Conservation (phyloP, 2,113 vertebrate species). For the Limnothrissa miodon region DNA sequence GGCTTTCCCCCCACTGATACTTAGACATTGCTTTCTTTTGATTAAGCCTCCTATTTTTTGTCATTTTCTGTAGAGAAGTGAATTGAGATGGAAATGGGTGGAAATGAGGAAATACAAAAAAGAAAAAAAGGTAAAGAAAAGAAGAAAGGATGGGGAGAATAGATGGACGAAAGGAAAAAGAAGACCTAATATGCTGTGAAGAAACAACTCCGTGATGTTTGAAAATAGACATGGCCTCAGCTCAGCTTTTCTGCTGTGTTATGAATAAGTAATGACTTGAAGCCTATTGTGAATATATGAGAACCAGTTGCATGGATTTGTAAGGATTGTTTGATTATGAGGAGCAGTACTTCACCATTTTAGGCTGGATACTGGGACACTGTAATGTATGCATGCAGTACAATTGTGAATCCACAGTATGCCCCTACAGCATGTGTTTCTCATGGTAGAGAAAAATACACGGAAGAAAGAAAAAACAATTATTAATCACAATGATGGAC, state of each 20-base stretch:
- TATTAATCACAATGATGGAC: background rate
- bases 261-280: background rate
- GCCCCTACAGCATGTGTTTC: background rate
- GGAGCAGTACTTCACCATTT: too few relatives aligned
- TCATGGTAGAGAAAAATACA: background rate
- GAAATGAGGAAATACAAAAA: background rate
- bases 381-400: background rate
- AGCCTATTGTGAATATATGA: background rate
- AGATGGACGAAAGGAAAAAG: background rate
- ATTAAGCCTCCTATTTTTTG: background rate
- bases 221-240: background rate
- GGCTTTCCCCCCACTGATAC: constrained; percentile 20
- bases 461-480: background rate
- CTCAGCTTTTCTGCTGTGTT: background rate
- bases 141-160: background rate
- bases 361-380: too few relatives aligned
- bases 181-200: background rate
- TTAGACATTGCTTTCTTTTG: constrained; percentile 3
- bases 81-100: background rate
- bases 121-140: background rate
- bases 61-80: constrained; percentile 21
- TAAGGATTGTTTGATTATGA: background rate
- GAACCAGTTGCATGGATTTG: background rate
- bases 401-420: background rate
- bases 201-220: background rate